These are phyloP conservation scores for Euleptes europaea DNA, from an alignment of 2,113 vertebrate species.

Conservation along the genomic window DNA sequence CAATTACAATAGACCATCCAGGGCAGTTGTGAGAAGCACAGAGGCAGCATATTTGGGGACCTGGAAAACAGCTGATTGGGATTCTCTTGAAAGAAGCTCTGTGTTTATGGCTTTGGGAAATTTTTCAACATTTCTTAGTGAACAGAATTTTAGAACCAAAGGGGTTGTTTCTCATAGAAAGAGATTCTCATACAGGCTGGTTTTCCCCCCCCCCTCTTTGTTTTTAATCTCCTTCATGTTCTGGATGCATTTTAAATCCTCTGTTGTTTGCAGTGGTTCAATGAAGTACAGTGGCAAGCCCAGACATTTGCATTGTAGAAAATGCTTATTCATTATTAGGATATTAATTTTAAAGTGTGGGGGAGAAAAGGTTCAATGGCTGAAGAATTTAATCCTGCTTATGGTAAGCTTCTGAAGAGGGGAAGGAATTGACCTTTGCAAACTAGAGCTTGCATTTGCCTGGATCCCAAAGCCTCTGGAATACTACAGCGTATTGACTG, in stretches of 20 bases:
- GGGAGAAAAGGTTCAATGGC: background rate
- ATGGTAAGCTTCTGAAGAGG: background rate
- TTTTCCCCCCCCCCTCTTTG: background rate
- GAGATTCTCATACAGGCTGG: background rate
- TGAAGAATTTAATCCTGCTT: conserved; percentile 6
- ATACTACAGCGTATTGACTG: conserved; percentile 12
- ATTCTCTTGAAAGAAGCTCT: background rate
- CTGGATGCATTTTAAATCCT: background rate
- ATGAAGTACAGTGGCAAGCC: background rate
- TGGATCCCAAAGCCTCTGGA: background rate
- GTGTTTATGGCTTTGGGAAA: background rate
- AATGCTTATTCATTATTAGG: conserved; percentile 13
- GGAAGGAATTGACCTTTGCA: background rate
- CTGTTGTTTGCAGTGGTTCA: background rate
- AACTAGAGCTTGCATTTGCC: background rate
- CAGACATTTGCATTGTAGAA: background rate
- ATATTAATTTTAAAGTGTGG: background rate
- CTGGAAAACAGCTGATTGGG: background rate
- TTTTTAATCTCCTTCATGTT: background rate
- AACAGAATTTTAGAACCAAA: background rate
- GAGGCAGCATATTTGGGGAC: background rate
- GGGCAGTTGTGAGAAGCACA: too few species aligned
- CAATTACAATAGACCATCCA: too few species aligned
- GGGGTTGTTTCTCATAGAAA: background rate
- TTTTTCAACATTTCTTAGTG: background rate